Conservation (phyloP, 2,113 vertebrate species). For the Festucalex cinctus region DNA sequence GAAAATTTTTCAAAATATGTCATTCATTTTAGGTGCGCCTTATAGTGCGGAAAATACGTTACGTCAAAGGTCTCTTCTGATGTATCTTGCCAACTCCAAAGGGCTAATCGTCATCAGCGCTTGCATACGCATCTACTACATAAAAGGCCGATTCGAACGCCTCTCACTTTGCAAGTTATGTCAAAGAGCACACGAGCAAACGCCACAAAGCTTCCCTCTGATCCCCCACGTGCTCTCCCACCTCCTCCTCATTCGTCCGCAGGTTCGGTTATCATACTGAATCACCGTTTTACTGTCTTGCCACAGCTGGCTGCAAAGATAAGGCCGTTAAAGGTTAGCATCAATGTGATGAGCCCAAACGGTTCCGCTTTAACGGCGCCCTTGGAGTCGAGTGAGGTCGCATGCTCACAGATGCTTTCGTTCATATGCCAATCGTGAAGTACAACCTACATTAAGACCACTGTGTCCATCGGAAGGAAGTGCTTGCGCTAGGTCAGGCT, state of each 20-base stretch:
- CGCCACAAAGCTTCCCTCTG: constrained; percentile 43
- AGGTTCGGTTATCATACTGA: constrained; percentile 30
- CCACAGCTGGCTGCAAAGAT: constrained; percentile 54
- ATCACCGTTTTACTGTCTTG: neutral
- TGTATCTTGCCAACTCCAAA: constrained; percentile 7
- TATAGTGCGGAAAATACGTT: too few species aligned
- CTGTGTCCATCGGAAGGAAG: constrained; percentile 11
- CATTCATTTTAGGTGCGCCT: too few species aligned
- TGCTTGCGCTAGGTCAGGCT: constrained; percentile 33
- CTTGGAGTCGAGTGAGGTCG: constrained; percentile 48
- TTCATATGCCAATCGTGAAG: neutral
- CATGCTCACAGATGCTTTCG: constrained; percentile 15
- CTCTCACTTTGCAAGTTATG: constrained; percentile 31
- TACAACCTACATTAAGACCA: neutral
- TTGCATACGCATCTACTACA: constrained; percentile 42
- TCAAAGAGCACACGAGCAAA: constrained; percentile 52
- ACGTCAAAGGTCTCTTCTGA: constrained; percentile 20
- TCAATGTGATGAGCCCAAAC: constrained; percentile 51
- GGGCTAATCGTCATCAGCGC: constrained; percentile 18
- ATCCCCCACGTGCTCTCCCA: constrained; percentile 44
- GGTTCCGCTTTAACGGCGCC: constrained; percentile 38
- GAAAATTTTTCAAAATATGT: too few species aligned
- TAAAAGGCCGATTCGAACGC: constrained; percentile 44
- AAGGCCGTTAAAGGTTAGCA: constrained; percentile 42
- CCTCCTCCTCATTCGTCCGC: neutral